Conservation (phyloP, 1,140 invertebrate genomes). For the Drosophila sproati region DNA sequence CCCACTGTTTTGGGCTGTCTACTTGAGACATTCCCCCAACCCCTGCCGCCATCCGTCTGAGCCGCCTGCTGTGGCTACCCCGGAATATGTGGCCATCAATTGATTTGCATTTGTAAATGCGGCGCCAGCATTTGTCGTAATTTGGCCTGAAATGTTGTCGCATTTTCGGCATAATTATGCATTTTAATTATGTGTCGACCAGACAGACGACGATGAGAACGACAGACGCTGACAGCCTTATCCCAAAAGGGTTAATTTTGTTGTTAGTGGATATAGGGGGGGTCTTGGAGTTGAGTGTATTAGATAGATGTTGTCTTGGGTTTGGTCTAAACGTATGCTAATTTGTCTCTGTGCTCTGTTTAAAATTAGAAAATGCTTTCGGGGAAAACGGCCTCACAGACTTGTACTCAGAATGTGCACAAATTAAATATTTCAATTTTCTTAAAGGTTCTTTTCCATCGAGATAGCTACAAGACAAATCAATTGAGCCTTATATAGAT, state of each 20-base stretch:
- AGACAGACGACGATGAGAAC: conserved; percentile 7
- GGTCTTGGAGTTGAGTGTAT: conserved; percentile 7
- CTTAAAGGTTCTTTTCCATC: not conserved
- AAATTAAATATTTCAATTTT: conserved; percentile 22
- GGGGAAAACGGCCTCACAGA: not conserved
- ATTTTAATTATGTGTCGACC: conserved; percentile 76
- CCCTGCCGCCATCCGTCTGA: not conserved
- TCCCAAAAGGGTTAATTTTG: conserved; percentile 67
- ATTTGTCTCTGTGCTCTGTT: conserved; percentile 69
- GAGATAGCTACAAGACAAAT: not conserved
- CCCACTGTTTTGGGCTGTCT: conserved; percentile 43
- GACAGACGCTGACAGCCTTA: conserved; percentile 37
- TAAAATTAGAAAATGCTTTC: conserved; percentile 49
- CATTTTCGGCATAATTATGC: conserved; percentile 82
- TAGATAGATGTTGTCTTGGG: conserved; percentile 40
- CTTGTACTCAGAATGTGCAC: conserved; percentile 16
- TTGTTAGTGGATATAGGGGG: not conserved
- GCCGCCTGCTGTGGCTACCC: not conserved
- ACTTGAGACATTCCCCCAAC: conserved; percentile 62
- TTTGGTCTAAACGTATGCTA: conserved; percentile 74
- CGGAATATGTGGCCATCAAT: conserved; percentile 53
- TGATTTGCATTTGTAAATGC: conserved; percentile 81
- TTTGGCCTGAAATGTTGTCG: conserved; percentile 74
- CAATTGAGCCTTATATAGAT: too few species aligned
- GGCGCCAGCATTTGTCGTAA: conserved; percentile 77